Conservation (phyloP, 2,888 invertebrate species). For the Nomada goodeniana region DNA sequence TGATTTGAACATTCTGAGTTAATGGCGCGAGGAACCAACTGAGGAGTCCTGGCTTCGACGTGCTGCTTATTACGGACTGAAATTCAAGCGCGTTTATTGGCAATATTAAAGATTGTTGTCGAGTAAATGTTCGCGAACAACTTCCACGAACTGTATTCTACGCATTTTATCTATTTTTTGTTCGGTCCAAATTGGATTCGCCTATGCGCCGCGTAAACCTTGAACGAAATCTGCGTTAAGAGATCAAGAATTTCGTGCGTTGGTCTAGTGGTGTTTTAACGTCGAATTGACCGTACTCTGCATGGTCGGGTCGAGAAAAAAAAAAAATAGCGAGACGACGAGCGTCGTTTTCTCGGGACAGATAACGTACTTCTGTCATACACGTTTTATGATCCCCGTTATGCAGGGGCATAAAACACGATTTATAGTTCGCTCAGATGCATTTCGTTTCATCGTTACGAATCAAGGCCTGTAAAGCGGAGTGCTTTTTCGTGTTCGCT, state of each 20-base stretch:
- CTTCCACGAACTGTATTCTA: no score
- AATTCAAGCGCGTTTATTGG: neutral
- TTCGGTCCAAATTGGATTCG: no score
- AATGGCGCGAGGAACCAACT: conserved; percentile 70
- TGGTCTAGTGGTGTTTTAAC: no score
- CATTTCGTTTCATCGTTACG: conserved; percentile 16
- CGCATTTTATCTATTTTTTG: no score
- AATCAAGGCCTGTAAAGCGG: neutral
- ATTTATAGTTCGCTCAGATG: conserved; percentile 6
- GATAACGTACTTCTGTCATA: conserved; percentile 1
- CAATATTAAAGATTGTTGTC: neutral
- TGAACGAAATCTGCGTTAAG: no score
- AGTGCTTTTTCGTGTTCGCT: neutral
- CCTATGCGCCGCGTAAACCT: no score
- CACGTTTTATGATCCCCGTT: conserved; percentile 1
- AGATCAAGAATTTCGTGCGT: no score
- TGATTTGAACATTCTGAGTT: conserved; percentile 73
- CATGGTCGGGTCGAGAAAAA: neutral
- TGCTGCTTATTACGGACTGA: conserved; percentile 15
- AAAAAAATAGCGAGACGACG: neutral
- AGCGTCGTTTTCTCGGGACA: neutral
- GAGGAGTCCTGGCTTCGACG: conserved; percentile 33
- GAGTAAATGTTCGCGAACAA: no score
- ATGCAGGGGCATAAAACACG: neutral
- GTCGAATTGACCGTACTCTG: no score